These are phyloP conservation scores for Orthosia gracilis DNA, from an alignment of 2,888 invertebrate species.

Conservation along the genomic window DNA sequence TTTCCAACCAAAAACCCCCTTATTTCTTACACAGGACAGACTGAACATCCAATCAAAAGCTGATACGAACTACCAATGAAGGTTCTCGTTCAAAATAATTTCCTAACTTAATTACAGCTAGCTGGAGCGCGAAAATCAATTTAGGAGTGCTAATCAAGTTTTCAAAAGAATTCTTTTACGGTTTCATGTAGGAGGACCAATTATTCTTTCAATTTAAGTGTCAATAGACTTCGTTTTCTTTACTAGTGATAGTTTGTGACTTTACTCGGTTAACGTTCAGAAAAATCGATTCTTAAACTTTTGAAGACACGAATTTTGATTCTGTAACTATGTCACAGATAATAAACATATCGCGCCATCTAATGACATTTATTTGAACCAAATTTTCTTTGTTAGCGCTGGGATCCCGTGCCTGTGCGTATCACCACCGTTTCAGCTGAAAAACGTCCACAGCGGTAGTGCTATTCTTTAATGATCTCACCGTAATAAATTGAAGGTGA, in stretches of 20 bases:
- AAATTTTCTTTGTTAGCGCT: too few species aligned
- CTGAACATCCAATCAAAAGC: constrained; percentile 26
- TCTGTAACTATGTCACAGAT: too few species aligned
- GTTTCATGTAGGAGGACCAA: constrained; percentile 34
- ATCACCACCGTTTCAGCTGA: too few species aligned
- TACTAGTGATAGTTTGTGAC: background rate
- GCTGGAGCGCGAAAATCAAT: constrained; percentile 41
- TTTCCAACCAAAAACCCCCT: background rate
- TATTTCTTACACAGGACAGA: constrained; percentile 1
- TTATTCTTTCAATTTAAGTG: constrained; percentile 39
- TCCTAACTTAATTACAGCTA: constrained; percentile 42
- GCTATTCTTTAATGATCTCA: too few species aligned
- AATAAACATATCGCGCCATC: too few species aligned
- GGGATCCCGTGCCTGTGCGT: too few species aligned
- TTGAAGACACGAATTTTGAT: too few species aligned
- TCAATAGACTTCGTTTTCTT: constrained; percentile 15
- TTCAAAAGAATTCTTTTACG: constrained; percentile 38
- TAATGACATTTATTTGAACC: too few species aligned
- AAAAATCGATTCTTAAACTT: background rate
- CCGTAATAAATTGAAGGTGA: too few species aligned
- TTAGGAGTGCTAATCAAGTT: constrained; percentile 53
- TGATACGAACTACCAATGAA: constrained; percentile 22
- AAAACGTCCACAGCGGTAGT: too few species aligned
- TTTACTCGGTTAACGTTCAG: background rate
- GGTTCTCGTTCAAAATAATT: constrained; percentile 36